These are phyloP conservation scores for Arenicola marina DNA, from an alignment of 2,888 invertebrate genomes.

Conservation along the genomic window DNA sequence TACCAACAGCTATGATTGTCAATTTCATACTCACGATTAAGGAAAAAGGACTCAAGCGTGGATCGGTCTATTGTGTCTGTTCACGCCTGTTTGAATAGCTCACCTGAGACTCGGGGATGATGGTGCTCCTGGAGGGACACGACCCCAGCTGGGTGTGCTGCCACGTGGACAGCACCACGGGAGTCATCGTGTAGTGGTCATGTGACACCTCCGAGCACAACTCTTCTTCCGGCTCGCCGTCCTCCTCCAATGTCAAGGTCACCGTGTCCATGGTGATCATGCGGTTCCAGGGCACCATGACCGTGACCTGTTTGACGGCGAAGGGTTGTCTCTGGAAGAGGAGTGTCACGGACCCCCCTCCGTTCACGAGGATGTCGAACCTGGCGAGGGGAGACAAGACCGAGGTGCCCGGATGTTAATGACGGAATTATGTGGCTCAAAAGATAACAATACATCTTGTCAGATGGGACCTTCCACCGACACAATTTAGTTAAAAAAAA, in stretches of 20 bases:
- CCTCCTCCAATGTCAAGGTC: slow-evolving; percentile 18
- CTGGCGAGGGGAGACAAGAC: too few relatives aligned
- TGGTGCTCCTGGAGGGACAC: slow-evolving; percentile 56
- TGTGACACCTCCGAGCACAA: slow-evolving; percentile 45
- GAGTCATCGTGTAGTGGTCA: slow-evolving; percentile 51
- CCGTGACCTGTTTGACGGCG: slow-evolving; percentile 65
- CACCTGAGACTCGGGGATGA: slow-evolving; percentile 61
- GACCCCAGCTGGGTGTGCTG: slow-evolving; percentile 60
- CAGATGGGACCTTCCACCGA: too few relatives aligned
- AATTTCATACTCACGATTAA: too few relatives aligned
- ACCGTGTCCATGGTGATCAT: slow-evolving; percentile 69
- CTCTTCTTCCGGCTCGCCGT: slow-evolving; percentile 15
- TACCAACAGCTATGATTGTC: too few relatives aligned
- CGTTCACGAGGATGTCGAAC: slow-evolving; percentile 99
- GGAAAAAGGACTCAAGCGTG: too few relatives aligned
- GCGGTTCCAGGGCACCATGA: slow-evolving; percentile 87
- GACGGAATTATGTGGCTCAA: too few relatives aligned
- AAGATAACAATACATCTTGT: too few relatives aligned
- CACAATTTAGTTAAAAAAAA: too few relatives aligned
- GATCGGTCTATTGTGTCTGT: too few relatives aligned
- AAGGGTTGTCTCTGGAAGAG: slow-evolving; percentile 96
- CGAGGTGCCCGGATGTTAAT: too few relatives aligned
- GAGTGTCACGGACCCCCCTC: slow-evolving; percentile 94
- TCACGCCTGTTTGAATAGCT: too few relatives aligned
- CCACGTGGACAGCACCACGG: slow-evolving; percentile 59